Evolutionary conservation across 2,888 invertebrate species (phyloP).

Genomic region (Pterostichus madidus): DNA sequence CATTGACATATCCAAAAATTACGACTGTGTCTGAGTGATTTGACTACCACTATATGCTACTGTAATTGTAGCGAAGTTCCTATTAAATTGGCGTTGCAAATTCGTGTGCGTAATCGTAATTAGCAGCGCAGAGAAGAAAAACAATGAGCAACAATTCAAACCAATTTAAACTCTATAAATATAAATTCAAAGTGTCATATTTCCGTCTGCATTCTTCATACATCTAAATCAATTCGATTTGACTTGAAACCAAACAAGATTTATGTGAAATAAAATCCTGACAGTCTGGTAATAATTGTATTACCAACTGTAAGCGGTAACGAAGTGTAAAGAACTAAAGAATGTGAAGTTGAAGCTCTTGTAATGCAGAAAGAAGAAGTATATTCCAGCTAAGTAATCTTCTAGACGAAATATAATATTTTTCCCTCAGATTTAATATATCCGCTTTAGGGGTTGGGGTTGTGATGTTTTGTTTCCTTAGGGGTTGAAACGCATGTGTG

Average conservation of each 20-base stretch:
- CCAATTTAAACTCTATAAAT: not conserved
- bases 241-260: slow-evolving; percentile 4
- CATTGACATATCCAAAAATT: too few relatives aligned
- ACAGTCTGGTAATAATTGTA: slow-evolving; percentile 5
- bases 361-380: not conserved
- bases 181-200: too few relatives aligned
- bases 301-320: not conserved
- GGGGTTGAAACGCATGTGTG: slow-evolving; percentile 25
- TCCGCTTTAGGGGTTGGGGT: slow-evolving; percentile 29
- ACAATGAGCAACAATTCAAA: not conserved
- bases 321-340: not conserved
- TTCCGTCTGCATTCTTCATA: not conserved
- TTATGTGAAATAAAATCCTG: not conserved
- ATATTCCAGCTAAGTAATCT: not conserved
- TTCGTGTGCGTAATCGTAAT: too few relatives aligned
- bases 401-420: slow-evolving; percentile 43
- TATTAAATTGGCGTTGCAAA: too few relatives aligned
- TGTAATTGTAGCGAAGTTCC: too few relatives aligned
- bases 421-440: slow-evolving; percentile 46
- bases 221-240: not conserved
- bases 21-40: too few relatives aligned
- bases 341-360: slow-evolving; percentile 13
- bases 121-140: not conserved
- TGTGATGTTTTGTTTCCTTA: not conserved
- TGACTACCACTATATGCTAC: too few relatives aligned